A percentile compares a stretch with the other conserved stretches of the same genome.
Conservation (phyloP, 2,113 vertebrate species). For the Bos taurus region DNA sequence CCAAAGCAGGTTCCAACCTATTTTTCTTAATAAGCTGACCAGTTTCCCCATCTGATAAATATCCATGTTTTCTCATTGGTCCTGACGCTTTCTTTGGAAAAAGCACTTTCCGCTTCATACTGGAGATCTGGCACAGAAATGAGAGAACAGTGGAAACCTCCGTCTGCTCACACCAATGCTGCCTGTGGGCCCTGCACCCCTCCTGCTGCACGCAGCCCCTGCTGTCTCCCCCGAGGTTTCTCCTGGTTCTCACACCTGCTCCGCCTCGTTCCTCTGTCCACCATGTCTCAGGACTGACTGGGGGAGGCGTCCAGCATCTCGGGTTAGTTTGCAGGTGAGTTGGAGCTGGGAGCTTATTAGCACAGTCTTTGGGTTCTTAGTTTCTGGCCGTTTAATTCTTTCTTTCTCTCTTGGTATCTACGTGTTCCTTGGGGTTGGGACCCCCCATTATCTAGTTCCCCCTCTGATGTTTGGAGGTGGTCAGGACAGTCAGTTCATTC, state of each 20-base stretch:
- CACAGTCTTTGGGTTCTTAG: not conserved
- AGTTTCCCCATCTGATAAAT: not conserved
- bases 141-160: not conserved
- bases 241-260: accelerated
- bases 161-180: accelerated
- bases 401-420: not conserved
- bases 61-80: too few relatives aligned
- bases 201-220: accelerated
- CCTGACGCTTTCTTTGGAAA: not conserved
- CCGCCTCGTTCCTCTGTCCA: accelerated
- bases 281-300: accelerated
- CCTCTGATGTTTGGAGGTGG: not conserved
- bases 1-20: accelerated
- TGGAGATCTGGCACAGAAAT: not conserved
- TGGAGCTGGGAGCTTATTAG: too few relatives aligned
- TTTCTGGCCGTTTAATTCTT: accelerated
- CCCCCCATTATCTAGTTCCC: not conserved
- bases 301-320: accelerated
- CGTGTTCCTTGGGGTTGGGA: not conserved
- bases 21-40: not conserved
- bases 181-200: accelerated
- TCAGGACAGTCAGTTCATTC: not conserved
- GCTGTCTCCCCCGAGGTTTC: accelerated
- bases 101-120: not conserved
- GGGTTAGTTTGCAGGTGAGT: accelerated